Percentiles rank a stretch among this genome's conserved stretches.
phyloP scores from a whole-genome alignment of 1,140 invertebrate genomes.

The Tyrophagus putrescentiae region DNA sequence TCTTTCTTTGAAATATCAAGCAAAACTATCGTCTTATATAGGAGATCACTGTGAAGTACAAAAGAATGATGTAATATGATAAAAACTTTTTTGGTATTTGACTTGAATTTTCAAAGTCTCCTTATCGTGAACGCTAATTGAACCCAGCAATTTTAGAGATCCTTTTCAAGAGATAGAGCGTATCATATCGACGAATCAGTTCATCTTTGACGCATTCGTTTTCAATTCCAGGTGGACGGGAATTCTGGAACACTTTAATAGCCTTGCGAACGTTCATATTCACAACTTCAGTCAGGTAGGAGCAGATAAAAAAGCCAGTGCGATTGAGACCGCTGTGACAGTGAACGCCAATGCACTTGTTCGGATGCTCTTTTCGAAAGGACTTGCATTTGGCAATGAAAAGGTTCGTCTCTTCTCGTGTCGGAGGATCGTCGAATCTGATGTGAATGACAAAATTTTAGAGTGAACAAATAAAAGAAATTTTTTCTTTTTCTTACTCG shows the following conservation, averaged over 20 bases:
- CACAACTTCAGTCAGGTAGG: slow-evolving; percentile 68
- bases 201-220: slow-evolving; percentile 49
- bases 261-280: slow-evolving; percentile 56
- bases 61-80: too few relatives aligned
- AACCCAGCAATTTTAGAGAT: slow-evolving; percentile 58
- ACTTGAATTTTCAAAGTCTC: too few relatives aligned
- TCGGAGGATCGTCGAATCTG: slow-evolving; percentile 33
- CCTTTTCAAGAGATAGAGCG: slow-evolving; percentile 41
- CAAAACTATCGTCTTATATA: neutral
- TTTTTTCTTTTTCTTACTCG: slow-evolving; percentile 49
- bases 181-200: slow-evolving; percentile 53
- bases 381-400: slow-evolving; percentile 31
- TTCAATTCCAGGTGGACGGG: slow-evolving; percentile 49
- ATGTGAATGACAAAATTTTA: slow-evolving; percentile 20
- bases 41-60: neutral
- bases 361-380: slow-evolving; percentile 28
- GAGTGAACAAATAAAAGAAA: slow-evolving; percentile 23
- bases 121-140: neutral
- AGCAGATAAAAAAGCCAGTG: slow-evolving; percentile 79
- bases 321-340: slow-evolving; percentile 99
- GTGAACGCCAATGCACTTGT: slow-evolving; percentile 51
- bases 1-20: too few relatives aligned
- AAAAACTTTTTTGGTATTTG: too few relatives aligned
- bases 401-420: slow-evolving; percentile 29
- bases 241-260: slow-evolving; percentile 50